Evolutionary conservation across 2,113 vertebrate genomes (phyloP), one percentile per base, ranked within the genome.

Genomic region (Lepus europaeus): DNA sequence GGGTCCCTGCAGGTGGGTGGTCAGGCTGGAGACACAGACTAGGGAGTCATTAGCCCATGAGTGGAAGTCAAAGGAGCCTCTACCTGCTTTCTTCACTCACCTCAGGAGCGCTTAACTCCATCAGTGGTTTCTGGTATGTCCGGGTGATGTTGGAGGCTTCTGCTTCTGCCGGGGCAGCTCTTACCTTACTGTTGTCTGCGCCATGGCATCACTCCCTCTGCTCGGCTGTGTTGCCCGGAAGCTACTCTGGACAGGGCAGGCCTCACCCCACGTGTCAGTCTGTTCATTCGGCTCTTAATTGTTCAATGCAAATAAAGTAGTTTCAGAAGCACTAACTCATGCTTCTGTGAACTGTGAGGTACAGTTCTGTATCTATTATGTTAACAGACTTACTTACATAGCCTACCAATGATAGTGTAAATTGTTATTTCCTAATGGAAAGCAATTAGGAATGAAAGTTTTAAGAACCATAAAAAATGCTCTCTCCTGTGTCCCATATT

Each of bases 371-470:
- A 59, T 80, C 49, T 84, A 5, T 89, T 76, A 33, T 45, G 4
- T 89, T 86, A 81, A 51, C 29, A 85, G 81, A 95, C 87, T 49
- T 61, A 64, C 2, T 22, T 59, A 56, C 1, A 3, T 77, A 29
- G 49, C 51, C 82, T 89, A 76, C 33, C 45, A 64, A 74, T 72
- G 80, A 86, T 20, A 36, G 4, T 80, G 39, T 77, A 72, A 87
- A 81, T 94, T 87, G 33, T 80, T 89, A 51, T 61, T 95, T 25
- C 59, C 56, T 80, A 56, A 81, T 59, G 70, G 89, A 94, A 93
- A 93, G 66, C 80, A 91, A 81, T 93, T 96, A 91, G 84, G 63
- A 79, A 77, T 69, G 56, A 36, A 93, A 84, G 61, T 94, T 80
- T 69, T 25, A 84, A 36, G 81, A 89, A 20, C 64, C 79, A 81